Evolutionary conservation across 1,140 invertebrate species (phyloP), one percentile per base, ranked within the genome.

Genomic region (Conus ventricosus): DNA sequence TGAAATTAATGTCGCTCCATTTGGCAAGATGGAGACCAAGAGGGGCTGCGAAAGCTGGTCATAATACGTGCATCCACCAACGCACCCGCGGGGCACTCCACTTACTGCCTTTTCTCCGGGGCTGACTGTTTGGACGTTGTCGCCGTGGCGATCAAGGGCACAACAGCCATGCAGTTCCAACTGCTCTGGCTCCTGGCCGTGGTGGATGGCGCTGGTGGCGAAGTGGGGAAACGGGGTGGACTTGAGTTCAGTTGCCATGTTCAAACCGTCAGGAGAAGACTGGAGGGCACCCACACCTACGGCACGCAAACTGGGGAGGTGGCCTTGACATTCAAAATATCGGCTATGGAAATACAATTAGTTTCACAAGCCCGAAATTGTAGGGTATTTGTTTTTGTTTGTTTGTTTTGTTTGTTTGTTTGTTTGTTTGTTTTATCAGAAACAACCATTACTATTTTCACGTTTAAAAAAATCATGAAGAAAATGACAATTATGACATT

Each of bases 131-230:
- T 63, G 4, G 10, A 63, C 10, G 60, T 63, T 11, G 60, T 63
- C 1, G 60, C 78, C 25, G 25, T 80, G 78, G 25, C 51, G n/a
- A 80, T 80, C 11, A 53, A n/a, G 25, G 13, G 88, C 63, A 23
- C 76, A 20, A 99, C 97, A 82, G 97, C 95, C 84, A 95, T 94
- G 86, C 96, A 96, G n/a, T 88, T 97, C 98, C 98, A 99, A 99
- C 96, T 99, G 97, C 80, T 97, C 96, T 15, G 98, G 97, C 91
- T 98, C 97, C 95, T 99, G 98, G 20, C 98, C 98, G 57, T 96
- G 96, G 92, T 99, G 98, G 93, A 99, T 98, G 6, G 98, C 98
- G 60, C 17, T 20, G 17, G 60, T 63, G 60, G 60, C 60, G 60
- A 63, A 63, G 17, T 63, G 60, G 60, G 60, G 11, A 92, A 78